A percentile compares a stretch with the other conserved stretches of the same genome.
phyloP scores from a whole-genome alignment of 2,113 vertebrate species.

The Psilopsiagon aymara region DNA sequence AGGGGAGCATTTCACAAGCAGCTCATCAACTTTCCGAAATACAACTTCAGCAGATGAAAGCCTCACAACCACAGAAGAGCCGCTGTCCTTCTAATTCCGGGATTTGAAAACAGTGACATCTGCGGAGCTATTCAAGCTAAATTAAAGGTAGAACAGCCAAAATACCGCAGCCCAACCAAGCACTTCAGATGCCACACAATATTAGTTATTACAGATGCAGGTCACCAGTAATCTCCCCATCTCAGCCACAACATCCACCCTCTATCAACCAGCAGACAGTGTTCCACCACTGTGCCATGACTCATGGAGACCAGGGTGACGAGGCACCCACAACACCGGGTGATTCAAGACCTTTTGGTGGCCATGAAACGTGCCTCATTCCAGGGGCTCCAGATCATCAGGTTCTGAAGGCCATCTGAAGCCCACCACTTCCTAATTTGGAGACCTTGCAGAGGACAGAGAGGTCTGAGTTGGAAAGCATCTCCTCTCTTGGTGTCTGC shows the following conservation, averaged over 20 bases:
- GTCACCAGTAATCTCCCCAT: background rate
- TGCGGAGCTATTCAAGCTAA: background rate
- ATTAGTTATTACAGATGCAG: background rate
- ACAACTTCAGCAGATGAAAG: background rate
- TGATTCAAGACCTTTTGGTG: background rate
- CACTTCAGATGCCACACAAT: rapidly evolving
- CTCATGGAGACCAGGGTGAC: background rate
- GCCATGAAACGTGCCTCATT: background rate
- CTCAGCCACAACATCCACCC: background rate
- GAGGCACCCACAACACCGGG: background rate
- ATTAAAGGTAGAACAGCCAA: background rate
- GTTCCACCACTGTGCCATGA: background rate
- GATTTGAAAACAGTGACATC: background rate
- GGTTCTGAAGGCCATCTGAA: background rate
- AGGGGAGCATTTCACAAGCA: conserved; percentile 43
- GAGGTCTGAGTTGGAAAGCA: background rate
- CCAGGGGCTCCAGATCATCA: conserved; percentile 40
- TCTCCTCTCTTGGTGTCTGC: background rate
- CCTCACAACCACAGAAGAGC: background rate
- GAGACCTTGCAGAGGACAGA: background rate
- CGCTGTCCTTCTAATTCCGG: background rate
- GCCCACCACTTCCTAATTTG: conserved; percentile 43
- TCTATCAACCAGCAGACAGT: background rate
- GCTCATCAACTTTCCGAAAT: conserved; percentile 15
- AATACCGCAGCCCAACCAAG: background rate